Conservation (phyloP, 2,888 invertebrate genomes). For the Brenthis daphne region DNA sequence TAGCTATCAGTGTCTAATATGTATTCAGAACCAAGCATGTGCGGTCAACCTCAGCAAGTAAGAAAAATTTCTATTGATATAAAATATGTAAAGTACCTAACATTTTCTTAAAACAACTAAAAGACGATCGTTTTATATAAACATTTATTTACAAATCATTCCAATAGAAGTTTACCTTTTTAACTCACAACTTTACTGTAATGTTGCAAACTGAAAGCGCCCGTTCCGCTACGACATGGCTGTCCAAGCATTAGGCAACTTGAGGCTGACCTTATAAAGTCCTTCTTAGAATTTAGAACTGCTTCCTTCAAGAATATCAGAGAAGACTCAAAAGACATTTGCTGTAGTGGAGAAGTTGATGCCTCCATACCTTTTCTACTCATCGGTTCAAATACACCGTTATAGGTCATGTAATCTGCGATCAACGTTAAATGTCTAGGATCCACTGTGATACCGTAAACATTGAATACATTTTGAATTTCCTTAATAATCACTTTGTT, state of each 20-base stretch:
- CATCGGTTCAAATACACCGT: constrained; percentile 94
- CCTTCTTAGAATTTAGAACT: constrained; percentile 86
- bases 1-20: no score
- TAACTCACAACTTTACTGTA: constrained; percentile 51
- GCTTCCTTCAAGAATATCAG: constrained; percentile 92
- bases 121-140: background rate
- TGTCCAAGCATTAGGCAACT: constrained; percentile 93
- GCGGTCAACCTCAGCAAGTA: no score
- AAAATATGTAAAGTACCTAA: background rate
- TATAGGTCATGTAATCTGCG: constrained; percentile 99
- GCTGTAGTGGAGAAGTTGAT: constrained; percentile 96
- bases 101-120: background rate
- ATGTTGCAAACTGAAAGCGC: constrained; percentile 83
- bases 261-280: constrained; percentile 91
- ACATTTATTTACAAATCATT: background rate
- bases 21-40: no score
- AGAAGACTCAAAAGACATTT: constrained; percentile 99
- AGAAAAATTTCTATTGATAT: no score
- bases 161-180: constrained; percentile 13
- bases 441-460: constrained; percentile 98
- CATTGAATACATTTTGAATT: constrained; percentile 97
- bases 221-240: constrained; percentile 92
- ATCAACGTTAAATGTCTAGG: constrained; percentile 95
- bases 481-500: constrained; percentile 95
- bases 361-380: constrained; percentile 95